Evolutionary conservation across 92 coral and sea anemone genomes (phyloP).

Genomic region (Palythoa grandiflora): DNA sequence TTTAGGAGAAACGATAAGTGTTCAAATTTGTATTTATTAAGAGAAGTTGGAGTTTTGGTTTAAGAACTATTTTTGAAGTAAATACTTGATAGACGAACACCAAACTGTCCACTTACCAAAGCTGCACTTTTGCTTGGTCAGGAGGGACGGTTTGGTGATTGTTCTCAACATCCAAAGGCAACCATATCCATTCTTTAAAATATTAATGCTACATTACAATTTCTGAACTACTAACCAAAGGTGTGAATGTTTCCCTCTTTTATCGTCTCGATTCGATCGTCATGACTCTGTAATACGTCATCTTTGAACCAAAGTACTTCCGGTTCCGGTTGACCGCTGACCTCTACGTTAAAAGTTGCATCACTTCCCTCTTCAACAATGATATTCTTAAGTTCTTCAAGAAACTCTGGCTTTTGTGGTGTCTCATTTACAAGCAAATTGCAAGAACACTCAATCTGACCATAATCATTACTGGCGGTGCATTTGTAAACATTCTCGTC

Average conservation of each 20-base stretch:
- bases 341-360: conserved; percentile 75
- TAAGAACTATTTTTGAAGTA: too few species aligned
- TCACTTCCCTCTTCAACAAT: conserved; percentile 67
- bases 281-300: conserved; percentile 68
- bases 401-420: conserved; percentile 75
- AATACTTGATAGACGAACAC: too few species aligned
- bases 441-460: conserved; percentile 68
- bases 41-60: too few species aligned
- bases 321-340: conserved; percentile 88
- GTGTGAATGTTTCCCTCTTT: conserved; percentile 60
- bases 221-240: conserved; percentile 2
- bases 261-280: conserved; percentile 63
- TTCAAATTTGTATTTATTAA: too few species aligned
- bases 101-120: too few species aligned
- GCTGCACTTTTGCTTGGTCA: too few species aligned
- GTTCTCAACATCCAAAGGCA: too few species aligned
- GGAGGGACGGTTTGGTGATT: too few species aligned
- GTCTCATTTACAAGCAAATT: conserved; percentile 88
- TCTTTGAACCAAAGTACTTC: conserved; percentile 84
- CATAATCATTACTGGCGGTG: conserved; percentile 76
- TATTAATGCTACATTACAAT: background rate
- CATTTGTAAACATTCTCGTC: conserved; percentile 93
- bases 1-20: too few species aligned
- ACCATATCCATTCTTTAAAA: too few species aligned
- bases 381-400: conserved; percentile 64